phyloP scores from a whole-genome alignment of 2,888 invertebrate genomes.

The Drosophila glabriapex region DNA sequence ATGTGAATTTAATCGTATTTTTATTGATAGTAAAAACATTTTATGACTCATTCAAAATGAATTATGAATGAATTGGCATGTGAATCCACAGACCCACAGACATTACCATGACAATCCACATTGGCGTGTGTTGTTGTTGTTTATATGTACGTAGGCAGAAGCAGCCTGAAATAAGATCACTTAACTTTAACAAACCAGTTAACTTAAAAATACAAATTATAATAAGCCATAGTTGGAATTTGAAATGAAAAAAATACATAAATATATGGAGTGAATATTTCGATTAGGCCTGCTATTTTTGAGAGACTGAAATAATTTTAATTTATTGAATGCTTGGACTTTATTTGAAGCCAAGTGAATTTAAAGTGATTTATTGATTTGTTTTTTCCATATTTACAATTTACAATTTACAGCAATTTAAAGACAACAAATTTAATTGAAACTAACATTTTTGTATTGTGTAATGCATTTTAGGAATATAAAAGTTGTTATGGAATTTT shows the following conservation, averaged over 20 bases:
- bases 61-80: constrained; percentile 67
- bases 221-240: neutral
- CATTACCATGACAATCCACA: constrained; percentile 12
- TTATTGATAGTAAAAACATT: constrained; percentile 84
- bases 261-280: neutral
- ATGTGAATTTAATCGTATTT: constrained; percentile 83
- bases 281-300: neutral
- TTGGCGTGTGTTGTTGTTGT: constrained; percentile 16
- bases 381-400: neutral
- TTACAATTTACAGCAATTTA: neutral
- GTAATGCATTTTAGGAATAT: neutral
- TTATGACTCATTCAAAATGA: constrained; percentile 72
- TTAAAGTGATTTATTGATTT: neutral
- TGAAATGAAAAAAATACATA: neutral
- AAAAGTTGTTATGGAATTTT: neutral
- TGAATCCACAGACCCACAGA: constrained; percentile 15
- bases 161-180: constrained; percentile 33
- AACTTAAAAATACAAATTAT: neutral
- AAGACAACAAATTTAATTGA: neutral
- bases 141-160: constrained; percentile 3
- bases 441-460: neutral
- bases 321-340: neutral
- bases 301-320: neutral
- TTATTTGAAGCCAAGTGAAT: neutral
- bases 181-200: constrained; percentile 36